Percentiles rank a stretch among this genome's conserved stretches.
Evolutionary conservation across 2,888 invertebrate genomes (phyloP).

Genomic region (Acrobeloides nanus): DNA sequence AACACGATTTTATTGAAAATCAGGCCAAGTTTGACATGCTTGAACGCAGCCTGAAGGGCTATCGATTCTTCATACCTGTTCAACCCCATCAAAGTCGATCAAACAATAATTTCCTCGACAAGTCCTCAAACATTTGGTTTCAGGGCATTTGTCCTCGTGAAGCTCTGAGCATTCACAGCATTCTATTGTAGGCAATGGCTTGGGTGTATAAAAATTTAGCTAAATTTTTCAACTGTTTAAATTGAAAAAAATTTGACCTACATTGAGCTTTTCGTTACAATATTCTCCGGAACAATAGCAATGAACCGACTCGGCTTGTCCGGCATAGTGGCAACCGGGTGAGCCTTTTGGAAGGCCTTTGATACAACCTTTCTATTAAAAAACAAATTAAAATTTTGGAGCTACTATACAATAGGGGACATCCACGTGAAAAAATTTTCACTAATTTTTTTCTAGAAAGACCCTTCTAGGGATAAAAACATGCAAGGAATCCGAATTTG

Average conservation of each 20-base stretch:
- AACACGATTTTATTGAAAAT: too few species aligned
- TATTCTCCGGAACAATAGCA: slow-evolving; percentile 46
- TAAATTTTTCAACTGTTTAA: slow-evolving; percentile 8
- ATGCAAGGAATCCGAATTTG: background rate
- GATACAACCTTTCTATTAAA: slow-evolving; percentile 50
- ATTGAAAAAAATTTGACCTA: slow-evolving; percentile 9
- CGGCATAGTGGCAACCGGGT: slow-evolving; percentile 48
- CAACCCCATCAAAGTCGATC: slow-evolving; percentile 49
- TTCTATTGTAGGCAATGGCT: slow-evolving; percentile 43
- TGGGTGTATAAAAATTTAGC: slow-evolving; percentile 43
- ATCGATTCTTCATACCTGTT: slow-evolving; percentile 35
- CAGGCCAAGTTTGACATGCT: too few species aligned
- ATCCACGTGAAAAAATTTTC: too few species aligned
- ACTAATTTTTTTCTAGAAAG: too few species aligned
- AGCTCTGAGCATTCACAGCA: slow-evolving; percentile 50
- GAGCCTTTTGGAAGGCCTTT: slow-evolving; percentile 39
- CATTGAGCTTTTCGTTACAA: slow-evolving; percentile 42
- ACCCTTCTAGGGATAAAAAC: too few species aligned
- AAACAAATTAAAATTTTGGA: background rate
- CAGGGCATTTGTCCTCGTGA: slow-evolving; percentile 38
- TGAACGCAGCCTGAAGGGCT: too few species aligned
- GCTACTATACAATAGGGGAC: too few species aligned
- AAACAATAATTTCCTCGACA: slow-evolving; percentile 52
- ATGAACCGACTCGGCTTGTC: slow-evolving; percentile 46
- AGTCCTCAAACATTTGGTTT: slow-evolving; percentile 33